These are phyloP conservation scores for Pitta sordida DNA, from an alignment of 2,113 vertebrate species.

Conservation along the genomic window DNA sequence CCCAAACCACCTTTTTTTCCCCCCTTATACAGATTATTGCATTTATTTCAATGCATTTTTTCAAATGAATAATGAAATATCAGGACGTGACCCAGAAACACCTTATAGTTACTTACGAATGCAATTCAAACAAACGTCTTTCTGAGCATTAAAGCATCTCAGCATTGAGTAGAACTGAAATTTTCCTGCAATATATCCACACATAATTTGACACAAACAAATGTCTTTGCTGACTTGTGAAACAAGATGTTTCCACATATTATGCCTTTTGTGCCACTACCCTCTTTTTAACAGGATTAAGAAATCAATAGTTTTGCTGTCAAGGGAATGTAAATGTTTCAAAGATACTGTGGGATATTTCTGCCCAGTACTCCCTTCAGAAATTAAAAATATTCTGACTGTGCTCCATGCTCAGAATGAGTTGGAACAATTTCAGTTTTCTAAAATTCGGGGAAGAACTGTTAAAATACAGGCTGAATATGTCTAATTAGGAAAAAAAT, in stretches of 20 bases:
- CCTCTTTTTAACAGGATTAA: conserved; percentile 18
- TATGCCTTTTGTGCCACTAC: neutral
- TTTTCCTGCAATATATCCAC: neutral
- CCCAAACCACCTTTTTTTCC: neutral
- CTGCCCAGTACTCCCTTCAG: neutral
- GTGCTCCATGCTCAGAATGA: neutral
- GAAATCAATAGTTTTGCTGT: neutral
- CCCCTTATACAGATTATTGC: neutral
- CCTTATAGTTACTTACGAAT: neutral
- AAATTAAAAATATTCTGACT: neutral
- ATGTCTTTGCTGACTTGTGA: neutral
- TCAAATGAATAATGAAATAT: neutral
- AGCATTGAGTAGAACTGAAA: neutral
- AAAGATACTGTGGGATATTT: neutral
- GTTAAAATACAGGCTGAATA: neutral
- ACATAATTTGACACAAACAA: neutral
- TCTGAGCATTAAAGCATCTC: neutral
- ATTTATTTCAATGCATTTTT: neutral
- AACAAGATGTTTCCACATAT: neutral
- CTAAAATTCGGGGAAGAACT: neutral
- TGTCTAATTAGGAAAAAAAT: neutral
- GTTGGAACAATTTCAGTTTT: neutral
- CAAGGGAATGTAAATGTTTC: neutral
- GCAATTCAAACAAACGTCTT: neutral
- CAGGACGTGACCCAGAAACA: neutral